Conservation (phyloP, 2,888 invertebrate genomes). For the Ametastegia equiseti region DNA sequence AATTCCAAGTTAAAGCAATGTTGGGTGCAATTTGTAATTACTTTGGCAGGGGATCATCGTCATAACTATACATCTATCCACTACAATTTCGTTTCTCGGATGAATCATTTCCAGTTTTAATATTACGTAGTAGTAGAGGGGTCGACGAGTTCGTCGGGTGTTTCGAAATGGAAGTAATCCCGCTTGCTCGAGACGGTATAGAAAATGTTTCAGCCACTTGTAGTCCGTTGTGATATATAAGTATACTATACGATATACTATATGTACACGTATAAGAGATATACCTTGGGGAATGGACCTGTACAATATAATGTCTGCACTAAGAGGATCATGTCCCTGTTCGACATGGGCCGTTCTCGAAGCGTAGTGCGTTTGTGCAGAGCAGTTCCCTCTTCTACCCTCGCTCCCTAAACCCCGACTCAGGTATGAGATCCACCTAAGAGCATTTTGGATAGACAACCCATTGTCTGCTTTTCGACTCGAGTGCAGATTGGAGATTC, state of each 20-base stretch:
- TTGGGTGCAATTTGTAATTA: neutral
- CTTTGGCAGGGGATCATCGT: neutral
- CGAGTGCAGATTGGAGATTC: constrained; percentile 64
- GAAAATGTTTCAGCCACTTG: constrained; percentile 48
- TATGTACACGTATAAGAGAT: neutral
- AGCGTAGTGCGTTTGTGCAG: constrained; percentile 41
- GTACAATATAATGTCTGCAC: constrained; percentile 34
- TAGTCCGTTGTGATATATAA: constrained; percentile 6
- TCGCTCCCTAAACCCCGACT: neutral
- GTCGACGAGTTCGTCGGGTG: constrained; percentile 49
- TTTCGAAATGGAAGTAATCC: constrained; percentile 66
- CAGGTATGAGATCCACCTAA: constrained; percentile 26
- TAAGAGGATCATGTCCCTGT: constrained; percentile 47
- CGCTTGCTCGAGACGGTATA: constrained; percentile 57
- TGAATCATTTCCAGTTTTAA: constrained; percentile 4
- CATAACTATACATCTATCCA: neutral
- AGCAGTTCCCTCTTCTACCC: neutral
- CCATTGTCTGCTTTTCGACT: constrained; percentile 65
- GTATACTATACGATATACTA: constrained; percentile 15
- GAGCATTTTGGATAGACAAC: constrained; percentile 62
- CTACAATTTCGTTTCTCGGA: neutral
- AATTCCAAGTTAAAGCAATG: neutral
- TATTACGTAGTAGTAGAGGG: constrained; percentile 5
- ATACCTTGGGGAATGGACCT: constrained; percentile 19
- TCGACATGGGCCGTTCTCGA: constrained; percentile 25